phyloP scores from a whole-genome alignment of 1,140 invertebrate species.

The Popillia japonica region DNA sequence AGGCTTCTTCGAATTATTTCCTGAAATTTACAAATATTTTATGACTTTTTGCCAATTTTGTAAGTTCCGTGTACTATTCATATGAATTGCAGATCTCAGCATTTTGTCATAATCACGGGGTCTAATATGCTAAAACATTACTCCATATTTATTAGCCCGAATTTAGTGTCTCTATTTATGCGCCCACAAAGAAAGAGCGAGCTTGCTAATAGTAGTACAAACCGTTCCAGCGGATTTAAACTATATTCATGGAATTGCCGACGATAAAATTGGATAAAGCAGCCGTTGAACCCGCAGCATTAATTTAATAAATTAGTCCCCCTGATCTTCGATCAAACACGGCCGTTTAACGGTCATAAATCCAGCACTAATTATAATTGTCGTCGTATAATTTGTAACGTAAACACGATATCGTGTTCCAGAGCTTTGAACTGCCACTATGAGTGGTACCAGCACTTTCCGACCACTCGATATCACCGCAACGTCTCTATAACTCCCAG shows the following conservation, averaged over 20 bases:
- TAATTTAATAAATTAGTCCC: slow-evolving; percentile 22
- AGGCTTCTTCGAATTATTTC: no score
- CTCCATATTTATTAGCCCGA: no score
- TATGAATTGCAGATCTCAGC: no score
- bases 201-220: not conserved
- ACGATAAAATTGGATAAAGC: slow-evolving; percentile 6
- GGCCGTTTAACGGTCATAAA: slow-evolving; percentile 19
- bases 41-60: no score
- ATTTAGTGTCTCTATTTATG: not conserved
- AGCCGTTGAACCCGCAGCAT: slow-evolving; percentile 17
- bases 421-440: slow-evolving; percentile 3
- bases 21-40: no score
- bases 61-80: no score
- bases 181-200: not conserved
- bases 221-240: not conserved
- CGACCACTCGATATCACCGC: slow-evolving; percentile 21
- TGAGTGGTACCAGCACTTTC: slow-evolving; percentile 21
- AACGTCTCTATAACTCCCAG: slow-evolving; percentile 2
- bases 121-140: no score
- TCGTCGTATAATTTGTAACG: slow-evolving; percentile 31
- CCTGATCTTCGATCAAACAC: slow-evolving; percentile 10
- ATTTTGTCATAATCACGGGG: no score
- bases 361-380: slow-evolving; percentile 26
- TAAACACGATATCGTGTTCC: no score
- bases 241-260: not conserved